Conservation (phyloP, 2,797 vertebrate genomes). For the Adrianichthys oophorus region DNA sequence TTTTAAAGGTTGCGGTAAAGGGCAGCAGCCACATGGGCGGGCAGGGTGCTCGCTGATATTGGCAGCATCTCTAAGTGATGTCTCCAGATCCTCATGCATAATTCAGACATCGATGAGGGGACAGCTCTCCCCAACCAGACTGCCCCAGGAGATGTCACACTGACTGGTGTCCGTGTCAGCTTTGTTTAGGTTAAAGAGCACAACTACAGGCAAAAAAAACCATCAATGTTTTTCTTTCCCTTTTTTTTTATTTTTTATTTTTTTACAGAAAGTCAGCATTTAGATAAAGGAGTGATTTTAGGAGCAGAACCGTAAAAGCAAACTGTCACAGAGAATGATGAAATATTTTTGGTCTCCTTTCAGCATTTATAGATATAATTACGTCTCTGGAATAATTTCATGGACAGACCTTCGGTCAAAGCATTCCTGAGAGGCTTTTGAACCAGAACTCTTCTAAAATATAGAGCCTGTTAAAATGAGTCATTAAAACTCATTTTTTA, state of each 20-base stretch:
- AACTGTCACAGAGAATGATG: conserved; percentile 17
- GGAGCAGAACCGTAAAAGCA: not conserved
- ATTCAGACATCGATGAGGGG: conserved; percentile 67
- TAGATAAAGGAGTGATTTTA: conserved; percentile 18
- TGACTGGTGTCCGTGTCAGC: conserved; percentile 51
- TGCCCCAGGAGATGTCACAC: conserved; percentile 62
- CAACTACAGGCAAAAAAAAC: conserved; percentile 40
- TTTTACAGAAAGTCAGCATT: conserved; percentile 42
- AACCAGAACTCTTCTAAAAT: no score
- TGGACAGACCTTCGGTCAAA: no score
- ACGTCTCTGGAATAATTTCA: no score
- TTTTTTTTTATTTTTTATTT: conserved; percentile 6
- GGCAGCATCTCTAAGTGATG: conserved; percentile 77
- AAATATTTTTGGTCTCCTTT: conserved; percentile 12
- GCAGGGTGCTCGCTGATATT: conserved; percentile 63
- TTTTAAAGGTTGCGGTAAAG: conserved; percentile 78
- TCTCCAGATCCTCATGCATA: conserved; percentile 75
- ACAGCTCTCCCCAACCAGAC: conserved; percentile 56
- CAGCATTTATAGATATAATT: not conserved
- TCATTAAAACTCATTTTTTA: no score
- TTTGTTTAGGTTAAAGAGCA: conserved; percentile 52
- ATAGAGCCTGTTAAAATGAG: no score
- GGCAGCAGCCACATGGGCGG: conserved; percentile 64
- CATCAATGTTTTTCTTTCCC: conserved; percentile 29
- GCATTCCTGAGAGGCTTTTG: no score